A percentile compares a stretch with the other conserved stretches of the same genome.
These are phyloP conservation scores for Mizuhopecten yessoensis DNA, from an alignment of 1,140 invertebrate genomes.

Conservation along the genomic window DNA sequence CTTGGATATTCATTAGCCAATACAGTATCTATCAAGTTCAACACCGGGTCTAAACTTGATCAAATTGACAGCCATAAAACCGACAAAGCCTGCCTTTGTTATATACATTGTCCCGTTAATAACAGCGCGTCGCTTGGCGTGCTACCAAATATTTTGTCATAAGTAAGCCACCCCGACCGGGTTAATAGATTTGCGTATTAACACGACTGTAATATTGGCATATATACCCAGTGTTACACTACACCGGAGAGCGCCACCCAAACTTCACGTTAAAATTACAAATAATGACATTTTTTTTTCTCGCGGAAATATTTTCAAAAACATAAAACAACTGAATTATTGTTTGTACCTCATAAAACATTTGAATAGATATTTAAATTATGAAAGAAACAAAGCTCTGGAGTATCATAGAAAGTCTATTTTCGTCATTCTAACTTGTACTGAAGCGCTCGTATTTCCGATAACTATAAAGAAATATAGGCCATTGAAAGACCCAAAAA, in stretches of 20 bases:
- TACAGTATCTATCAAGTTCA: background rate
- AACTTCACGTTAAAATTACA: background rate
- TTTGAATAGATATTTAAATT: no score
- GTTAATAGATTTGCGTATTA: background rate
- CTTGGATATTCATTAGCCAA: background rate
- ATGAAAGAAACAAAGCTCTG: no score
- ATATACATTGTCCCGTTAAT: background rate
- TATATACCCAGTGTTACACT: background rate
- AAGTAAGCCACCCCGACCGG: background rate
- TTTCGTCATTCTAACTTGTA: no score
- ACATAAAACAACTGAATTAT: background rate
- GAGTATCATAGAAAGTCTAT: no score
- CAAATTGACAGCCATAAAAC: background rate
- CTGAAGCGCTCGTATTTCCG: no score
- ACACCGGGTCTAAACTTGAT: background rate
- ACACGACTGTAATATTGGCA: background rate
- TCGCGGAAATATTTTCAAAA: background rate
- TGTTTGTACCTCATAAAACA: background rate
- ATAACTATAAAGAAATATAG: no score
- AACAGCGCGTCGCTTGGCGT: background rate
- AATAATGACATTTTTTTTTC: background rate
- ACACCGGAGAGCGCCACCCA: background rate
- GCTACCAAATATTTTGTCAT: background rate
- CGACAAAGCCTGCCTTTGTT: background rate
- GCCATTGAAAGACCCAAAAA: no score